A percentile compares a stretch with the other conserved stretches of the same genome.
Conservation (phyloP, 2,888 invertebrate species). For the Incurvaria masculella region DNA sequence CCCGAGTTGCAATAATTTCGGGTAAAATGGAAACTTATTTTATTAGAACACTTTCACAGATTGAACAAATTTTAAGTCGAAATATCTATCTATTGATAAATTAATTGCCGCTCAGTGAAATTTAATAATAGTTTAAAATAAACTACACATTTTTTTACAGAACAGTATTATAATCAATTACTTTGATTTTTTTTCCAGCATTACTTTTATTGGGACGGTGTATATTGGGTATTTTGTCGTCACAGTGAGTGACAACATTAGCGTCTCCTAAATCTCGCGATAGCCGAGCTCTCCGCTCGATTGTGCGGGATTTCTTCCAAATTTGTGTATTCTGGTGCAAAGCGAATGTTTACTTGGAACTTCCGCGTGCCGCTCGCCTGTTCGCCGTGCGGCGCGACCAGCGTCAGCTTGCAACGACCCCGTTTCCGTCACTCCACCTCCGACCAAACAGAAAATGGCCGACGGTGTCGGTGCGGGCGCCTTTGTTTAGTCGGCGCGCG, state of each 20-base stretch:
- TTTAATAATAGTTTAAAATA: too few species aligned
- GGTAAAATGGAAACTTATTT: too few species aligned
- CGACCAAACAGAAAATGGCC: slow-evolving; percentile 75
- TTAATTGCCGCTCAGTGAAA: too few species aligned
- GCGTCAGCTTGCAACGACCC: slow-evolving; percentile 11
- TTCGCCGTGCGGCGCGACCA: slow-evolving; percentile 10
- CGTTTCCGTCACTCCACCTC: slow-evolving; percentile 19
- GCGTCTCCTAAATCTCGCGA: slow-evolving; percentile 9
- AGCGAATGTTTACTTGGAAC: slow-evolving; percentile 16
- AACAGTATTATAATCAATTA: too few species aligned
- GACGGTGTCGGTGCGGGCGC: slow-evolving; percentile 74
- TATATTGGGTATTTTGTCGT: too few species aligned
- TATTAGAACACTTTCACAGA: too few species aligned
- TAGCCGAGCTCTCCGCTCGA: slow-evolving; percentile 32
- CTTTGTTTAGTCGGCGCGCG: slow-evolving; percentile 64
- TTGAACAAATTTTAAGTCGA: too few species aligned
- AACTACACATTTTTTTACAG: too few species aligned
- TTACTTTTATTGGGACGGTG: too few species aligned
- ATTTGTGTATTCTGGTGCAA: slow-evolving; percentile 19
- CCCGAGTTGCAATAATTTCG: too few species aligned
- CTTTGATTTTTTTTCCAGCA: too few species aligned
- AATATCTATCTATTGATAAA: too few species aligned
- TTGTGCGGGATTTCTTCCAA: slow-evolving; percentile 14
- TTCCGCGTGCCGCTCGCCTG: slow-evolving; percentile 10
- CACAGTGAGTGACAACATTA: neutral